Percentiles rank a stretch among this genome's conserved stretches.
Evolutionary conservation across 2,113 vertebrate genomes (phyloP).

Genomic region (Oryzias javanicus): DNA sequence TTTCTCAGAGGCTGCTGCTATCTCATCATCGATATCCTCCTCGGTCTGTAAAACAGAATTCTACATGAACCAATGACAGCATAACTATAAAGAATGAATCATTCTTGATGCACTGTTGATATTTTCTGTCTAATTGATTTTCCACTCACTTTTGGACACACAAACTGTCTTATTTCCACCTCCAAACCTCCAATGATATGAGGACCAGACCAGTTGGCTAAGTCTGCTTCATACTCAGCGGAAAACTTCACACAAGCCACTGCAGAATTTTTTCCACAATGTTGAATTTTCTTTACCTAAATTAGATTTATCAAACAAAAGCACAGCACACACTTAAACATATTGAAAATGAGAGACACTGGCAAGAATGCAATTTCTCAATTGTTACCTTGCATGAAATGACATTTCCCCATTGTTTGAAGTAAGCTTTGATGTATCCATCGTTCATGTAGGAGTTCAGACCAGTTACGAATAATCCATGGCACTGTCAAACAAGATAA

Average conservation of each 20-base stretch:
- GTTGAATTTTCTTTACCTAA: conserved; percentile 37
- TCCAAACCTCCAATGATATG: conserved; percentile 49
- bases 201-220: conserved; percentile 46
- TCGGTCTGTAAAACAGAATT: conserved; percentile 30
- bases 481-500: conserved; percentile 42
- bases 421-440: conserved; percentile 47
- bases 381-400: conserved; percentile 50
- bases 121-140: neutral
- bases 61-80: neutral
- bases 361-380: neutral
- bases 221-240: conserved; percentile 52
- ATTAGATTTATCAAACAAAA: conserved; percentile 1
- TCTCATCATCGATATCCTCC: neutral
- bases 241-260: conserved; percentile 56
- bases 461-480: conserved; percentile 51
- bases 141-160: conserved; percentile 55
- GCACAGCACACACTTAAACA: neutral
- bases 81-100: neutral
- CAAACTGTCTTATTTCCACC: conserved; percentile 41
- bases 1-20: accelerated
- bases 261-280: neutral
- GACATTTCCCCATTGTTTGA: conserved; percentile 51
- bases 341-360: neutral
- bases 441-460: conserved; percentile 53
- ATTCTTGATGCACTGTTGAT: too few species aligned